phyloP scores from a whole-genome alignment of 92 coral and sea anemone genomes.

The Anthopleura xanthogrammica region DNA sequence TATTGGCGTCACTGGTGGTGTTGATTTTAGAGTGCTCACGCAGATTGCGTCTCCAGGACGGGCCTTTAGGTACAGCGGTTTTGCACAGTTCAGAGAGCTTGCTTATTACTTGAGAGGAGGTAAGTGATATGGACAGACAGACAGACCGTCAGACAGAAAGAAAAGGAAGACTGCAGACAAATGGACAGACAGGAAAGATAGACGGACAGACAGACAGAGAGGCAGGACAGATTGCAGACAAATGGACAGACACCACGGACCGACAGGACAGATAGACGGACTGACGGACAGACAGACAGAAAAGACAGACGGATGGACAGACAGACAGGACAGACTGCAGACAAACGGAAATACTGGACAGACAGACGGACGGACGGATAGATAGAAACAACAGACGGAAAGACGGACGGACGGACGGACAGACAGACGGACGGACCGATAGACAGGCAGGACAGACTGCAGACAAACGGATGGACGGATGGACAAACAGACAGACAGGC shows the following conservation, averaged over 20 bases:
- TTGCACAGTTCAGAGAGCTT: slow-evolving; percentile 76
- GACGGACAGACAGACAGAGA: slow-evolving; percentile 1
- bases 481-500: background rate
- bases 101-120: slow-evolving; percentile 92
- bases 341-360: background rate
- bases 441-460: background rate
- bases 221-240: background rate
- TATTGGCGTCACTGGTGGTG: slow-evolving; percentile 79
- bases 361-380: background rate
- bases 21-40: slow-evolving; percentile 50
- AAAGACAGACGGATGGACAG: slow-evolving; percentile 4
- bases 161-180: background rate
- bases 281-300: background rate
- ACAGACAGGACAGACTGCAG: background rate
- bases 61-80: slow-evolving; percentile 72
- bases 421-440: no score
- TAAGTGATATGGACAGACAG: slow-evolving; percentile 25
- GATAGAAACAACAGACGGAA: background rate
- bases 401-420: background rate
- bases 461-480: no score
- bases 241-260: background rate
- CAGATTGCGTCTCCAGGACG: slow-evolving; percentile 74
- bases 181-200: background rate
- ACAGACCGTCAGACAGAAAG: background rate
- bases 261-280: background rate